Percentiles rank a stretch among this genome's conserved stretches.
These are phyloP conservation scores for Strigamia transsilvanica DNA, from an alignment of 2,888 invertebrate species.

Conservation along the genomic window DNA sequence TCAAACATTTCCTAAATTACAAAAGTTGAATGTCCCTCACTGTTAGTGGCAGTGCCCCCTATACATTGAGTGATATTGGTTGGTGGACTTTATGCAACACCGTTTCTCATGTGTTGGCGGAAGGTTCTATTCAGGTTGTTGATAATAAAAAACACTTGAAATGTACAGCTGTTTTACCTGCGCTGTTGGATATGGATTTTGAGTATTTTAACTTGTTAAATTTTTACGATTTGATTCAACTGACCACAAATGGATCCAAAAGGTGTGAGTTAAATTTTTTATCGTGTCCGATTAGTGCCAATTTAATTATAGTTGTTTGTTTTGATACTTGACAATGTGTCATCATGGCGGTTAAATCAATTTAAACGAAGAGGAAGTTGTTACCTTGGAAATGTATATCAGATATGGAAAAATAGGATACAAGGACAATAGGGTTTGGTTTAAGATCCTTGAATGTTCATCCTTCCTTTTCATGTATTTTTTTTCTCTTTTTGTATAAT, in stretches of 20 bases:
- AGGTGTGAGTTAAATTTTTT: slow-evolving; percentile 11
- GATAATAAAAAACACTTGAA: neutral
- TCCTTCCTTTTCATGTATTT: neutral
- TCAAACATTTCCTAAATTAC: neutral
- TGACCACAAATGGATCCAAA: neutral
- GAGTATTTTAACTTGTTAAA: neutral
- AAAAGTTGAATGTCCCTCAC: slow-evolving; percentile 2
- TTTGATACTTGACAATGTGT: neutral
- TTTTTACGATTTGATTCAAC: neutral
- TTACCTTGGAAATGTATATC: slow-evolving; percentile 1
- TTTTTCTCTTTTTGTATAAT: no score
- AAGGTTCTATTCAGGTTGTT: neutral
- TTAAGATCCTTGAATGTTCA: slow-evolving; percentile 8
- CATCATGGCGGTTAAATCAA: neutral
- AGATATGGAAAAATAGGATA: slow-evolving; percentile 7
- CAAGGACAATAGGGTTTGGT: slow-evolving; percentile 16
- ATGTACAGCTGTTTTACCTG: neutral
- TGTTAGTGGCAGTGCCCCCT: slow-evolving; percentile 12
- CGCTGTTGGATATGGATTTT: neutral
- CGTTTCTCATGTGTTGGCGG: slow-evolving; percentile 1
- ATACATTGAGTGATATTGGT: neutral
- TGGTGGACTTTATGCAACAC: neutral
- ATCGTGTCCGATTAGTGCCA: neutral
- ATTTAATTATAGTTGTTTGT: neutral
- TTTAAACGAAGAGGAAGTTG: neutral